Conservation (phyloP, 2,113 vertebrate species). For the Mesoclemmys tuberculata region DNA sequence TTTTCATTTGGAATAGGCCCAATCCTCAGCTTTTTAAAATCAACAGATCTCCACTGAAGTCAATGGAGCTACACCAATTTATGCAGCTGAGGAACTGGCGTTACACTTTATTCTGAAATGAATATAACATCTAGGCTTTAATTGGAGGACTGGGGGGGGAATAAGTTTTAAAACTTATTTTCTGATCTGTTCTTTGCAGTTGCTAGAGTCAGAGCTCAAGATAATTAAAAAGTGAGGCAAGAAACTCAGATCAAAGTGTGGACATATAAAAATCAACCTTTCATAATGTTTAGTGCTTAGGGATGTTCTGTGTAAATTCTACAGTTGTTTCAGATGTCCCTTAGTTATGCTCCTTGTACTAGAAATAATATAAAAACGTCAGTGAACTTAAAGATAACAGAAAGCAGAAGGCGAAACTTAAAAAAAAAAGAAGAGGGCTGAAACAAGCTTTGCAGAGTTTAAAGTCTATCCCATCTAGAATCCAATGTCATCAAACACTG, state of each 20-base stretch:
- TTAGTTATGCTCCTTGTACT: neutral
- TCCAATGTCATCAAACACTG: neutral
- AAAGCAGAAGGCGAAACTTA: neutral
- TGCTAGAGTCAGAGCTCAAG: neutral
- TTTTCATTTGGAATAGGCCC: neutral
- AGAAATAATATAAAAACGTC: neutral
- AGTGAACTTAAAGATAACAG: neutral
- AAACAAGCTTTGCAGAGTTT: neutral
- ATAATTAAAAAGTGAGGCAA: neutral
- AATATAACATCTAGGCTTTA: neutral
- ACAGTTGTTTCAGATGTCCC: neutral
- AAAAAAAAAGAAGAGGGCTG: fast-evolving
- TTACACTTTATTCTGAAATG: neutral
- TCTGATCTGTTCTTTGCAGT: neutral
- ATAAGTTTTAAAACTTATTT: neutral
- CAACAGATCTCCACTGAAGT: neutral
- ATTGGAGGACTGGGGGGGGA: neutral
- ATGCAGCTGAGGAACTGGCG: neutral
- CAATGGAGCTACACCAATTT: neutral
- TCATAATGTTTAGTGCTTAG: neutral
- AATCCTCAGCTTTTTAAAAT: neutral
- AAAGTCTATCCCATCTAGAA: neutral
- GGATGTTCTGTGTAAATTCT: neutral
- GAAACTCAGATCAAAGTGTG: neutral
- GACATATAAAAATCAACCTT: neutral